Base-by-base conservation (phyloP, 2,888 invertebrate species). In the Opisthograptis luteolata region DNA sequence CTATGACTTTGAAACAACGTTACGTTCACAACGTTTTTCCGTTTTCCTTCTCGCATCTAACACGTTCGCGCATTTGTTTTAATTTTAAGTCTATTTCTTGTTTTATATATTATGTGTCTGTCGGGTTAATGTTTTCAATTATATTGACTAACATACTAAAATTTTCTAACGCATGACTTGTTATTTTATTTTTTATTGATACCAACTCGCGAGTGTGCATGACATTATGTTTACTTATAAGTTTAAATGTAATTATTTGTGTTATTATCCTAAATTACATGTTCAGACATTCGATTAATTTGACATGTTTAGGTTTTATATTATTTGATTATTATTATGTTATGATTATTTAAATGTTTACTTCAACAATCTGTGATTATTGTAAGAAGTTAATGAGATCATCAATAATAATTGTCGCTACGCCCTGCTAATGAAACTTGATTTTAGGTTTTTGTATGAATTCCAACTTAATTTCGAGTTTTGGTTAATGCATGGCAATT, bases 131-230 rank as follows among this genome's bases (percentile, higher is more conserved):
- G 64, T 81, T 88, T 87, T 87, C 76, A 85, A 84, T 83, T 74
- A 79, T 74, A 75, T 84, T 88, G 88, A 90, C 89, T 90, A 90
- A 90, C 89, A 83, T 74, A 88, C 87, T 89, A 89, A 90, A 85
- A 65, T 64, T 61, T 81, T 87, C 81, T 87, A 86, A 85, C 79
- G 89, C 88, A 90, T 90, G 88, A 90, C 89, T 68, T 73, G 66
- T 71, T 68, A 40, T 32, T 43, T 28, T 46, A 30, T 19, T 31
- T 72, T 76, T 81, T 83, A 84, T 84, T 72, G 64, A 73, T 73
- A 62, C 70, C 76, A 87, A 89, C 87, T 86, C 82, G 86, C 84
- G 85, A 84, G 86, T 86, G 70, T 88, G 89, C 89, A 90, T 89
- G 89, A 87, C 88, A 58, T 70, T 55, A 53, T 36, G 40, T 28